Percentiles rank a stretch among this genome's conserved stretches.
phyloP scores from a whole-genome alignment of 2,113 vertebrate genomes.

The Saccopteryx leptura region DNA sequence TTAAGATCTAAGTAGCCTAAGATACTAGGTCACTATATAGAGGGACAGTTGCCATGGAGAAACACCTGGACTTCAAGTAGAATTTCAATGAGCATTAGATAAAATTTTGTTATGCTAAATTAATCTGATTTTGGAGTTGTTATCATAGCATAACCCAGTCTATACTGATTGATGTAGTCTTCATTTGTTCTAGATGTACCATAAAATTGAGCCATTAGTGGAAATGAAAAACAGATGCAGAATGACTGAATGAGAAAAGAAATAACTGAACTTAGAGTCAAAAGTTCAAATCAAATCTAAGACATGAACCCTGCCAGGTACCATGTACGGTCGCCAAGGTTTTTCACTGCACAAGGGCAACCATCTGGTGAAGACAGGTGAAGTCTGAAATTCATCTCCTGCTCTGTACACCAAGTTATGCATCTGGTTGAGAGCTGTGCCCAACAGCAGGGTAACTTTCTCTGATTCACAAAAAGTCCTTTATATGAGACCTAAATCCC shows the following conservation, averaged over 20 bases:
- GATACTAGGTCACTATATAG: background rate
- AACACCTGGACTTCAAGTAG: background rate
- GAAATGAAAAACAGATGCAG: background rate
- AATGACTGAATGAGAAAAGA: background rate
- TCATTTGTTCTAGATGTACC: background rate
- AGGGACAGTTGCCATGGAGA: background rate
- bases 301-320: background rate
- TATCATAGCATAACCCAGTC: background rate
- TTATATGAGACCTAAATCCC: background rate
- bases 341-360: background rate
- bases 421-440: background rate
- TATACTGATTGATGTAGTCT: background rate
- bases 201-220: background rate
- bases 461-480: background rate
- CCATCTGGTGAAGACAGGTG: background rate
- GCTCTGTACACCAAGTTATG: background rate
- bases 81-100: background rate
- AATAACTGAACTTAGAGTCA: constrained; percentile 2
- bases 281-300: constrained; percentile 36
- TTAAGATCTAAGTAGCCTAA: background rate
- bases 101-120: background rate
- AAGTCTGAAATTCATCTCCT: background rate
- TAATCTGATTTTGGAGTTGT: background rate
- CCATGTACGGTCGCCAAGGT: background rate
- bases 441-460: background rate